Conservation (phyloP, 2,113 vertebrate genomes). For the Hippopotamus amphibius region DNA sequence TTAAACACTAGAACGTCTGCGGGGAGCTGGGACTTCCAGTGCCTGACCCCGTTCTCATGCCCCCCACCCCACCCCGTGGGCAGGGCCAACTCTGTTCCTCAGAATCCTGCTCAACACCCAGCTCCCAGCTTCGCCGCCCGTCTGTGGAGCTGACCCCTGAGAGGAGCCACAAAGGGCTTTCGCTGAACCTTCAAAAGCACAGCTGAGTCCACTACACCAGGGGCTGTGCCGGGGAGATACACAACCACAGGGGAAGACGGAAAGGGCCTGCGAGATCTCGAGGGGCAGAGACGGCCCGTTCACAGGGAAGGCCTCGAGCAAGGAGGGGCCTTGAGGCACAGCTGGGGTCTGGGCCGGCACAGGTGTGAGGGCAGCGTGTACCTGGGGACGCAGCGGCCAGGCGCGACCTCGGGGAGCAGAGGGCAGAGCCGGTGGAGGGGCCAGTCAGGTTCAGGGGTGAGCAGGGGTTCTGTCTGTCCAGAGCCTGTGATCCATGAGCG, state of each 20-base stretch:
- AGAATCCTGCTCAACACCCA: neutral
- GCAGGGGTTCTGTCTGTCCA: neutral
- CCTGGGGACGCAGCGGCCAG: too few species aligned
- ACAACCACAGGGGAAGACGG: too few species aligned
- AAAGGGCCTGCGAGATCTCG: neutral
- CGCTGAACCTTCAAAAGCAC: neutral
- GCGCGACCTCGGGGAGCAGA: neutral
- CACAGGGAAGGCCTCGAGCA: too few species aligned
- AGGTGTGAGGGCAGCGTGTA: neutral
- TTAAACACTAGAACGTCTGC: neutral
- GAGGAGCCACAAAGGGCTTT: neutral
- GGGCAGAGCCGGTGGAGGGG: fast-evolving
- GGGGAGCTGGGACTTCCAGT: fast-evolving
- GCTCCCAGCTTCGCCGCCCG: neutral
- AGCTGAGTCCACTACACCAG: neutral
- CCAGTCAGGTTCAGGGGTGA: neutral
- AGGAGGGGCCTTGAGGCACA: too few species aligned
- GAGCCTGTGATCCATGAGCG: neutral
- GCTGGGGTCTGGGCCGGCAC: too few species aligned
- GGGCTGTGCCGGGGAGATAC: fast-evolving
- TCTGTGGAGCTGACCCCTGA: neutral
- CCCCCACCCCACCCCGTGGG: fast-evolving
- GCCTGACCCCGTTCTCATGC: neutral
- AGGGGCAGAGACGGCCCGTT: neutral
- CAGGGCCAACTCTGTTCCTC: neutral